A percentile compares a stretch with the other conserved stretches of the same genome.
phyloP scores from a whole-genome alignment of 2,113 vertebrate genomes.

The Archilochus colubris region DNA sequence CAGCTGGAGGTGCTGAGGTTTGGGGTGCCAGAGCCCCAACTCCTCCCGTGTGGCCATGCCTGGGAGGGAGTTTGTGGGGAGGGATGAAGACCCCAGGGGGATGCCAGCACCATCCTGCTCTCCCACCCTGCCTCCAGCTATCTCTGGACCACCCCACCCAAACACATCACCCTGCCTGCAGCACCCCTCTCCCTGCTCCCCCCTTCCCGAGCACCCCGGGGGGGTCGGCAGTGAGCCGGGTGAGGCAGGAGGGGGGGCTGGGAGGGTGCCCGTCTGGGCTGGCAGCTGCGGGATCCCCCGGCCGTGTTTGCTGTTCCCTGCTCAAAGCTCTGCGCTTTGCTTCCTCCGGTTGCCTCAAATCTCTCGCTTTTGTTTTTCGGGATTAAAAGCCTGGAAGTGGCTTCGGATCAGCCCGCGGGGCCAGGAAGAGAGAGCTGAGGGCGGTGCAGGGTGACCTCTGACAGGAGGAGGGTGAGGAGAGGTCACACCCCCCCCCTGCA shows the following conservation, averaged over 20 bases:
- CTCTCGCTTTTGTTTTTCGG: slow-evolving; percentile 46
- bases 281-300: neutral
- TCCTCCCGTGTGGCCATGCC: accelerated
- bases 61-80: neutral
- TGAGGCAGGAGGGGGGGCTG: neutral
- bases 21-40: accelerated
- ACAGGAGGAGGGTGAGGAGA: neutral
- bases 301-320: slow-evolving; percentile 60
- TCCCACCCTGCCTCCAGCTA: neutral
- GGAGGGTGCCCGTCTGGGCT: neutral
- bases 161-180: neutral
- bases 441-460: neutral
- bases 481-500: neutral
- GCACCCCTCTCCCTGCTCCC: neutral
- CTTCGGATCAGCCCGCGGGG: neutral
- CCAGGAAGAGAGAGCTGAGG: slow-evolving; percentile 28
- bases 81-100: neutral
- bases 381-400: slow-evolving; percentile 59
- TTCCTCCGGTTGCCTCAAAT: neutral
- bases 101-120: neutral
- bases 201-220: accelerated
- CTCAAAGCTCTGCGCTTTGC: slow-evolving; percentile 46
- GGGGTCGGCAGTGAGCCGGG: neutral
- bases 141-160: neutral
- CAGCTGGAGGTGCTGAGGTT: neutral